Evolutionary conservation across 53 echinoderm and acorn worm species (phyloP), one percentile per base, ranked within the genome.

Genomic region (Antedon mediterranea): DNA sequence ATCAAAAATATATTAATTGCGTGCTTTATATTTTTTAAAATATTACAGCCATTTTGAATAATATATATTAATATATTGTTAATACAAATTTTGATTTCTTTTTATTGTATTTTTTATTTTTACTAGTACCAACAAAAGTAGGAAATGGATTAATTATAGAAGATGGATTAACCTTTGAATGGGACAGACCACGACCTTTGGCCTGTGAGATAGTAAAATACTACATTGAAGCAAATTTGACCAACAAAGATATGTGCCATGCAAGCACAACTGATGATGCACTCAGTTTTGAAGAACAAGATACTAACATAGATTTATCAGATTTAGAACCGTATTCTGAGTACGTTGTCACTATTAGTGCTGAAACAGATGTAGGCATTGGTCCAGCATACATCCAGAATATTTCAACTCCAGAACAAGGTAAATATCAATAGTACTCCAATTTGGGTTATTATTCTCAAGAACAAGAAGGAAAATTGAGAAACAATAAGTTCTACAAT

Each of bases 301-400:
- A 57, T 6, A 57, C 57, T 57, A 23, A 57, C 9, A 18, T 18
- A 6, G 23, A 57, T 57, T 57, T 57, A 18, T 57, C 23, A 57
- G 9, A 71, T 31, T 30, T 83, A 28, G 28, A 31, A 73, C 71
- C 83, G n/a, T 83, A 76, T 34, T 83, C 72, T 23, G 34, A 2
- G 0, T 72, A 83, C 29, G 72, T 3, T 27, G 41, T 83, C 30
- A 37, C 30, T 71, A 78, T 83, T 29, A 32, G 72, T 20, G 83
- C 77, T 11, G 71, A 78, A 23, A 83, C 73, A 14, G 18, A 72
- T 0, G 78, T 78, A 23, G 83, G 83, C 34, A 73, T 77, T 18
- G 83, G 83, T 3, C 14, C 30, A 32, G 72, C 26, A 3, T 34
- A 2, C 4, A 28, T 30, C 3, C 1, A 28, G 15, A n/a, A 26